Evolutionary conservation across 2,113 vertebrate species (phyloP), one percentile per base, ranked within the genome.

Genomic region (Pteronura brasiliensis): DNA sequence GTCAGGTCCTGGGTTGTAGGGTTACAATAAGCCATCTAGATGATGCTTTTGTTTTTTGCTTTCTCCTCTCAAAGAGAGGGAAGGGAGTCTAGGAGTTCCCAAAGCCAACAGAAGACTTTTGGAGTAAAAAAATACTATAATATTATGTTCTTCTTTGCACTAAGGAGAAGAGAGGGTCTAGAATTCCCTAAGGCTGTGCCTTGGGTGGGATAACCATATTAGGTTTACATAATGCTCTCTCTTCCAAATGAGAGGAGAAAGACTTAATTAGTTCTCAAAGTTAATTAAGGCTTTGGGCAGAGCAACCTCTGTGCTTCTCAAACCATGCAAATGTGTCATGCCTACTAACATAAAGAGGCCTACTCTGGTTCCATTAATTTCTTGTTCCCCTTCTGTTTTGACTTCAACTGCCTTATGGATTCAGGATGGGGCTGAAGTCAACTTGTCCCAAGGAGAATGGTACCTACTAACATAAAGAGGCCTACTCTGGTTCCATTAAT

Each of bases 1-100:
- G 17, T 6, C 1, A 13, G 10, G 4, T 6, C 3, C 15, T 76
- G 34, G 31, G 27, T 36, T 34, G 12, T 3, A 42, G 6, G 1
- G 23, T 55, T 49, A 8, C 17, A 89, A n/a, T 8, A n/a, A 59
- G 12, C n/a, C 71, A n/a, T 2, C 7, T 34, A n/a, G 4, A 65
- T 49, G 11, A 5, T 74, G 3, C 20, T 69, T 71, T 57, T 52
- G 0, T 36, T 57, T 69, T 44, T 36, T 36, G 2, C 2, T 83
- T 5, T 36, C 4, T 63, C 27, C 31, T 79, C 11, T 17, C 29
- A 21, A 76, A 83, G 14, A 14, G 31, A 87, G 1, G 20, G 20
- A 1, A 55, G 8, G 36, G 27, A 36, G 3, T 20, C 1, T 36
- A 13, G 27, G 21, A 25, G 13, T 25, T 82, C 17, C 2, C 29